A percentile compares a stretch with the other conserved stretches of the same genome.
Conservation (phyloP, 2,113 vertebrate genomes). For the Pyxicephalus adspersus region DNA sequence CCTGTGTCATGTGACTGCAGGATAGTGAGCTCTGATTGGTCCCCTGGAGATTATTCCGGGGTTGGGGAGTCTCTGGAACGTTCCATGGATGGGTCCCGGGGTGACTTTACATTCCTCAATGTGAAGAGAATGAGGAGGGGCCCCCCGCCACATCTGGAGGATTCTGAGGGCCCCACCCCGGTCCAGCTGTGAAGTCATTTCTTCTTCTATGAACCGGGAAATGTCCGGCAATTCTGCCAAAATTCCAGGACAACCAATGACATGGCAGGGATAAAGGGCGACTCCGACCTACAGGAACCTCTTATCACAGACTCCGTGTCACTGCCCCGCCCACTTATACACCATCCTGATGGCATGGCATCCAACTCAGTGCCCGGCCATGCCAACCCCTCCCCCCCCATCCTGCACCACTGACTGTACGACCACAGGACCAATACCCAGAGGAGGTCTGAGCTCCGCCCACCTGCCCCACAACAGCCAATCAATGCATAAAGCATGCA, state of each 20-base stretch:
- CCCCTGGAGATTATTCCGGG: neutral
- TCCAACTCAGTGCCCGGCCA: no score
- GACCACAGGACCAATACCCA: no score
- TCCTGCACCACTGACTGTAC: constrained; percentile 15
- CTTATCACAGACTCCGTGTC: constrained; percentile 51
- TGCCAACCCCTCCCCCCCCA: neutral
- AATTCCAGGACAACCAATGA: constrained; percentile 57
- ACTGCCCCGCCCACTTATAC: no score
- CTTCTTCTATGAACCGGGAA: constrained; percentile 52
- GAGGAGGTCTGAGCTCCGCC: no score
- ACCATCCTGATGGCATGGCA: no score
- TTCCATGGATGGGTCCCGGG: neutral
- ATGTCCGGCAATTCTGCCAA: constrained; percentile 46
- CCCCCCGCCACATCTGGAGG: constrained; percentile 25
- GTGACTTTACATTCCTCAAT: neutral
- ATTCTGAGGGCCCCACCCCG: constrained; percentile 59
- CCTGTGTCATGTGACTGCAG: no score
- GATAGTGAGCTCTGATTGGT: no score
- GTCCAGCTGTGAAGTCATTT: constrained; percentile 60
- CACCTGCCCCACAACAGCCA: no score
- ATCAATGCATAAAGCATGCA: no score
- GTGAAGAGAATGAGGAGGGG: neutral
- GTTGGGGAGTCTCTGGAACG: neutral
- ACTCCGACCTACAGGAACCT: constrained; percentile 50
- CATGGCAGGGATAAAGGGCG: constrained; percentile 63